These are phyloP conservation scores for Dendroctonus valens DNA, from an alignment of 1,140 invertebrate species.

Conservation along the genomic window DNA sequence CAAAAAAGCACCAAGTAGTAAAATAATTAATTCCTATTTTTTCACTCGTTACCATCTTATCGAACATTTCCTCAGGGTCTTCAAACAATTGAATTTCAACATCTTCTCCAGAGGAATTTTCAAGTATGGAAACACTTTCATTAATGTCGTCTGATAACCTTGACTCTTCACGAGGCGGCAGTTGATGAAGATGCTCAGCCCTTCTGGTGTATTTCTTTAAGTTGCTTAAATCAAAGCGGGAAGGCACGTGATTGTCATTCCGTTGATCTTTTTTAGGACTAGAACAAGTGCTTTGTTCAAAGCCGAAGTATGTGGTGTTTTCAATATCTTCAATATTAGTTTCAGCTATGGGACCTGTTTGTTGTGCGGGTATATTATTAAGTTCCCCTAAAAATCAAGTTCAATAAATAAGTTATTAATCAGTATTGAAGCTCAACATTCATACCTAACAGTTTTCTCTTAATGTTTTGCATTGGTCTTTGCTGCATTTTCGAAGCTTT, in stretches of 20 bases:
- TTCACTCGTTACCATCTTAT: conserved; percentile 22
- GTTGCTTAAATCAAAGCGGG: conserved; percentile 11
- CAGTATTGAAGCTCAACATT: neutral
- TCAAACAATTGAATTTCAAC: conserved; percentile 19
- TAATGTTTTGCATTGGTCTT: neutral
- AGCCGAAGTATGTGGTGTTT: conserved; percentile 29
- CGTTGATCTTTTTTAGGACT: conserved; percentile 1
- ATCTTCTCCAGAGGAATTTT: conserved; percentile 1
- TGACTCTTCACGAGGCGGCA: neutral
- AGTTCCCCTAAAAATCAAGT: conserved; percentile 9
- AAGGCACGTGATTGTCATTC: conserved; percentile 11
- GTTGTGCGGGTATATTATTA: conserved; percentile 10
- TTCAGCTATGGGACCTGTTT: neutral
- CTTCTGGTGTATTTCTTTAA: conserved; percentile 14
- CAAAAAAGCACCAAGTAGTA: neutral
- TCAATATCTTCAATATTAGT: neutral
- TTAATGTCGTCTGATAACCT: neutral
- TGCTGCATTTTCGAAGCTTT: conserved; percentile 12
- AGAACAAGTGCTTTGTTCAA: conserved; percentile 10
- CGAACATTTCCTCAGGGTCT: conserved; percentile 15
- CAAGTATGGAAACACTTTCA: conserved; percentile 11
- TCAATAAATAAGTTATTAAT: no score
- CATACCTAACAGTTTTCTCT: conserved; percentile 9
- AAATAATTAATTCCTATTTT: conserved; percentile 4
- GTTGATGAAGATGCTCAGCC: neutral